phyloP scores from a whole-genome alignment of 1,140 invertebrate species.

The Grapholita molesta region DNA sequence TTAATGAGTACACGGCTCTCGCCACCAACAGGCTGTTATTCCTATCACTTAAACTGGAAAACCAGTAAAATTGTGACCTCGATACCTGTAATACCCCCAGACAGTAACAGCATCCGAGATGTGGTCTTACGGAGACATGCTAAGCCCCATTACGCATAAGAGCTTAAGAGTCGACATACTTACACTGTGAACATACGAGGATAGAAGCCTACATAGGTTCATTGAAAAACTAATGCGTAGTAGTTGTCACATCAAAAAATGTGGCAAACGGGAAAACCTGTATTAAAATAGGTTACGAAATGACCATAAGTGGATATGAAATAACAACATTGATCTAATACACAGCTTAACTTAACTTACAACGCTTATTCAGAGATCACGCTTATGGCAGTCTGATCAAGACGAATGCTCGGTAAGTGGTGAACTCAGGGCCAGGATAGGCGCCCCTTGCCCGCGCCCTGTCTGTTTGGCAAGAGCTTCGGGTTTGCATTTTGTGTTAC shows the following conservation, averaged over 20 bases:
- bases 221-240: too few species aligned
- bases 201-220: too few species aligned
- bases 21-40: conserved; percentile 47
- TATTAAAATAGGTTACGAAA: too few species aligned
- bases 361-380: neutral
- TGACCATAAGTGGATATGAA: too few species aligned
- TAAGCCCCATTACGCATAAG: too few species aligned
- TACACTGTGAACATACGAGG: too few species aligned
- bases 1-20: conserved; percentile 72
- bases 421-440: neutral
- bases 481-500: conserved; percentile 5
- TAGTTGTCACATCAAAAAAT: too few species aligned
- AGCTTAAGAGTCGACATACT: too few species aligned
- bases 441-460: conserved; percentile 1
- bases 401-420: neutral
- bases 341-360: conserved; percentile 3
- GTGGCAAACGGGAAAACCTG: too few species aligned
- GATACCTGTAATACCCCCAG: neutral
- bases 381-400: neutral
- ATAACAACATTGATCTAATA: too few species aligned
- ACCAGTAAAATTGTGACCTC: neutral
- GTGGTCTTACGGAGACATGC: too few species aligned
- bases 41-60: conserved; percentile 12
- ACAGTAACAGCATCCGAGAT: neutral
- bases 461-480: conserved; percentile 15